A percentile compares a stretch with the other conserved stretches of the same genome.
These are phyloP conservation scores for Mycetomoellerius zeteki DNA, from an alignment of 1,140 invertebrate species.

Conservation along the genomic window DNA sequence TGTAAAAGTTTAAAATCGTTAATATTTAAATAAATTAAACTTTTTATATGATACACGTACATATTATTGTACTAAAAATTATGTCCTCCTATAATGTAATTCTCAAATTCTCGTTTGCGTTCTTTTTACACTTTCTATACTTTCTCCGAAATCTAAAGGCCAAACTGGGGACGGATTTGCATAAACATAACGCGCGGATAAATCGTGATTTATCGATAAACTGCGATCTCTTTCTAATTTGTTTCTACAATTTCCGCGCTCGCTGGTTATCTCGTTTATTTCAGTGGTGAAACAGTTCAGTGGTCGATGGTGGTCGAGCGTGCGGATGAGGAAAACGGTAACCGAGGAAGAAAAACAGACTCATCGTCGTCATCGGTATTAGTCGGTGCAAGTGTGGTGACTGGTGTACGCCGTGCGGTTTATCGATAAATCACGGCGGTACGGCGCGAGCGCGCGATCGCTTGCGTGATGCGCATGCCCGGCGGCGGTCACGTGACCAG, in stretches of 20 bases:
- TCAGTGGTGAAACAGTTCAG: background rate
- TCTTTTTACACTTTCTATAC: background rate
- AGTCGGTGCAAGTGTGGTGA: no score
- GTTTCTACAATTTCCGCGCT: background rate
- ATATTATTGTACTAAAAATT: background rate
- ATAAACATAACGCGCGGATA: background rate
- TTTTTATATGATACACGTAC: no score
- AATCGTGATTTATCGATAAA: constrained; percentile 18
- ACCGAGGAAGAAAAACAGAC: constrained; percentile 5
- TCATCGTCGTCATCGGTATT: background rate
- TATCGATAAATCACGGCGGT: constrained; percentile 56
- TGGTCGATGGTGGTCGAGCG: no score
- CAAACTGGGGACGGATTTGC: background rate
- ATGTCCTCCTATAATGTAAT: background rate
- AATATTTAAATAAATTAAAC: constrained; percentile 34
- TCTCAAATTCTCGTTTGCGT: background rate
- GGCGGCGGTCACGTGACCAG: constrained; percentile 74
- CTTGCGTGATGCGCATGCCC: background rate
- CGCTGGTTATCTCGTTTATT: background rate
- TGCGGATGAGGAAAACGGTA: background rate
- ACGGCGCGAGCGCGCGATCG: constrained; percentile 20
- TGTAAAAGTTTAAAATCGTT: background rate
- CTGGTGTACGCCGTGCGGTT: no score
- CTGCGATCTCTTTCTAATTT: background rate
- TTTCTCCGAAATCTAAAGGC: background rate